Conservation (phyloP, 2,113 vertebrate species). For the Trematocara zebra region DNA sequence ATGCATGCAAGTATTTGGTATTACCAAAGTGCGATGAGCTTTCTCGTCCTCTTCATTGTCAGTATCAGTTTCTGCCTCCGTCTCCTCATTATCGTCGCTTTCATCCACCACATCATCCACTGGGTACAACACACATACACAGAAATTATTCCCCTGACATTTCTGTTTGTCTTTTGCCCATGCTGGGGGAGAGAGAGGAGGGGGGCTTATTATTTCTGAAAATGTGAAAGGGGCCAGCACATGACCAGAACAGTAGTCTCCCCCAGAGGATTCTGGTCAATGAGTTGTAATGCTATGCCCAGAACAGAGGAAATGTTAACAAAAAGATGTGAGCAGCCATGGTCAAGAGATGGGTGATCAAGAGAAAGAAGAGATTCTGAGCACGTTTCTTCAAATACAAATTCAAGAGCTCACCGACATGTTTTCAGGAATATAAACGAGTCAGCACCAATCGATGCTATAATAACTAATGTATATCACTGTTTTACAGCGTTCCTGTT, state of each 20-base stretch:
- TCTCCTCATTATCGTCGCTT: constrained; percentile 92
- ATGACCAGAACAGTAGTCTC: neutral
- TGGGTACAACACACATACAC: constrained; percentile 55
- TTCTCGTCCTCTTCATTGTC: constrained; percentile 89
- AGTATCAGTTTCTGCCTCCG: constrained; percentile 82
- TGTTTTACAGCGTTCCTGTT: neutral
- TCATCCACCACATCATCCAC: constrained; percentile 97
- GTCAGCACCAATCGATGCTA: neutral
- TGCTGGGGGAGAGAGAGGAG: neutral
- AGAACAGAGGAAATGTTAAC: constrained; percentile 7
- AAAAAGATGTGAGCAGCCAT: constrained; percentile 24
- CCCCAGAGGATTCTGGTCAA: neutral
- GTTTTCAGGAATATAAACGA: neutral
- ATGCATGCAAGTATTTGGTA: neutral
- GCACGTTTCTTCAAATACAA: neutral
- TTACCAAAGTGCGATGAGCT: constrained; percentile 68
- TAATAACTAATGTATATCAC: neutral
- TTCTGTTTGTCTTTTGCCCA: neutral
- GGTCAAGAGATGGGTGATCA: constrained; percentile 12
- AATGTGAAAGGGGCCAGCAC: neutral
- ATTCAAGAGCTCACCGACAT: neutral
- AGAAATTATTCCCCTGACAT: neutral
- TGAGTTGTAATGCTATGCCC: neutral
- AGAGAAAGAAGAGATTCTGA: neutral
- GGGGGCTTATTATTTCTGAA: neutral